These are phyloP conservation scores for Syngnathus typhle DNA, from an alignment of 2,113 vertebrate genomes.

Conservation along the genomic window DNA sequence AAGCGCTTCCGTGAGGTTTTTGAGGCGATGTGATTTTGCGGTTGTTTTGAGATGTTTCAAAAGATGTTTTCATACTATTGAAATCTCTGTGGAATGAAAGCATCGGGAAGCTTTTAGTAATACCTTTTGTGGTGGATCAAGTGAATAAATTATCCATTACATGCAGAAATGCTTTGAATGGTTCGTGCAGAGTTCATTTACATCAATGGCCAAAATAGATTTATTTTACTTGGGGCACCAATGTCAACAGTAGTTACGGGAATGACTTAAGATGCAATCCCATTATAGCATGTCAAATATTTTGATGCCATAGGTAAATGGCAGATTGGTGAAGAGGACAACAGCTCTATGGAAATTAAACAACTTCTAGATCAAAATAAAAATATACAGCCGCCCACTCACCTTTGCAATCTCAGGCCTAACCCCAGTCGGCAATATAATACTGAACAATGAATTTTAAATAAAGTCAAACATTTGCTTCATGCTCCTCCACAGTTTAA, in stretches of 20 bases:
- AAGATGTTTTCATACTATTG: conserved; percentile 1
- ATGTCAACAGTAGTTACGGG: conserved; percentile 66
- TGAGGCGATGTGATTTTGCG: conserved; percentile 12
- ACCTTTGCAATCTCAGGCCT: conserved; percentile 60
- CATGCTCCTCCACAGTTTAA: conserved; percentile 70
- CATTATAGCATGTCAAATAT: conserved; percentile 71
- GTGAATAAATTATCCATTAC: conserved; percentile 47
- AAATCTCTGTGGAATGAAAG: neutral
- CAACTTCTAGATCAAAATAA: conserved; percentile 55
- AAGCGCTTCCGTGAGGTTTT: neutral
- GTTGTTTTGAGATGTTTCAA: neutral
- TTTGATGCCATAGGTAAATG: conserved; percentile 66
- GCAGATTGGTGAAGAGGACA: conserved; percentile 47
- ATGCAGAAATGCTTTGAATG: conserved; percentile 52
- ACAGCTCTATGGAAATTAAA: conserved; percentile 55
- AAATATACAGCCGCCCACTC: conserved; percentile 52
- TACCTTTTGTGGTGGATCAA: conserved; percentile 25
- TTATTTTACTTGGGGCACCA: conserved; percentile 68
- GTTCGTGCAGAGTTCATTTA: conserved; percentile 66
- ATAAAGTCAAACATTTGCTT: conserved; percentile 77
- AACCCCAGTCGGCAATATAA: conserved; percentile 57
- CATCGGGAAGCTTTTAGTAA: conserved; percentile 9
- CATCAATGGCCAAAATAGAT: conserved; percentile 63
- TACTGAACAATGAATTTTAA: conserved; percentile 72
- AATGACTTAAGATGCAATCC: conserved; percentile 59